Evolutionary conservation across 2,113 vertebrate species (phyloP), one percentile per base, ranked within the genome.

Genomic region (Rhinichthys klamathensis): DNA sequence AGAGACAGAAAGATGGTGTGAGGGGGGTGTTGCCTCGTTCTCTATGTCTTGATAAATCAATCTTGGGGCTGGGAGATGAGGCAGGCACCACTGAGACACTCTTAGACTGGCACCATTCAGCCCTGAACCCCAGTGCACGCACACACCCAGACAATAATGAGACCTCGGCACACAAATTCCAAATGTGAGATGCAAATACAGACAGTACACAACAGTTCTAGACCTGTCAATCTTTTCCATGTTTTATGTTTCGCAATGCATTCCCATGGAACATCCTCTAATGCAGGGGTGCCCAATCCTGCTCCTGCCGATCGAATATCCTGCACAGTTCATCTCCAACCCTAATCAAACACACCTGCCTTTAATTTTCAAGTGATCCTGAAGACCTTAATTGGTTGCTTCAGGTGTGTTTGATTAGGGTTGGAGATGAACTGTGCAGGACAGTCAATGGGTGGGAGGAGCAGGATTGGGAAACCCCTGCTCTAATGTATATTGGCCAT

Each of bases 41-140:
- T 84, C 78, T 32, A 15, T 30, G 75, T 79, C 85, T 84, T 63
- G 82, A 81, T 84, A 86, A 88, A 88, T 88, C 76, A 80, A 80
- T 83, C 67, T 73, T 67, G 63, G 73, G 83, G 56, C 65, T 83
- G 70, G 70, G 82, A 58, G 76, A 70, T 56, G 61, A 63, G 77
- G 21, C 72, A n/a, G 72, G 51, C 49, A 51, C 86, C 69, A 63
- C n/a, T 63, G 74, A 77, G 87, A 78, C 79, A 77, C 61, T 72
- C 80, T 80, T 54, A 63, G 80, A 69, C 84, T 58, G 87, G 65
- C 41, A 67, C 83, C 74, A 72, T 80, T 80, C 79, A 80, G 58
- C 25, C 25, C 77, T 83, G 63, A 65, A 83, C 82, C 65, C 84
- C 11, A 27, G 18, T 25, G 21, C 73, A 46, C 78, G 25, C 67